A percentile compares a stretch with the other conserved stretches of the same genome.
These are phyloP conservation scores for Mylabris sibirica DNA, from an alignment of 2,888 invertebrate species.

Conservation along the genomic window DNA sequence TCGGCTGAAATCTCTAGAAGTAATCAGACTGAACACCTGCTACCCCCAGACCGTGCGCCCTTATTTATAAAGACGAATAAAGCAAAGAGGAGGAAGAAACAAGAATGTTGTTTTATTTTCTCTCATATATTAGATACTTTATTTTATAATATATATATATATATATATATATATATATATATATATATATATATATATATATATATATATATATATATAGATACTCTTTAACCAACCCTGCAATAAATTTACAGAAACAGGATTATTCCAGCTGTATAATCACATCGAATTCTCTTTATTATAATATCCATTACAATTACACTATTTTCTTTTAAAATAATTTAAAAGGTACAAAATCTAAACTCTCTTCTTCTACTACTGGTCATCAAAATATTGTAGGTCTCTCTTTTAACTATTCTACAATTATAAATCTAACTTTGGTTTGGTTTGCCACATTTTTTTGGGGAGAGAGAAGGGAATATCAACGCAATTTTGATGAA, in stretches of 20 bases:
- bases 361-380: constrained; percentile 45
- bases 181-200: not conserved
- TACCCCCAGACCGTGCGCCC: not conserved
- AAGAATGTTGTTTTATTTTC: not conserved
- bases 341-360: constrained; percentile 58
- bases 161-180: constrained; percentile 24
- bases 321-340: constrained; percentile 32
- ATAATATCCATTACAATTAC: constrained; percentile 39
- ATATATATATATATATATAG: constrained; percentile 14
- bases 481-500: not conserved
- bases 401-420: constrained; percentile 37
- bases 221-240: constrained; percentile 38
- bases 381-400: constrained; percentile 58
- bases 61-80: not conserved
- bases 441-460: constrained; percentile 19
- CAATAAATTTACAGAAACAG: constrained; percentile 44
- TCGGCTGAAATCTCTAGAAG: not conserved
- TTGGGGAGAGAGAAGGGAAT: not conserved
- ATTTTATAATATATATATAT: constrained; percentile 23
- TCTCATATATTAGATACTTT: constrained; percentile 36
- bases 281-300: constrained; percentile 34
- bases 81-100: not conserved
- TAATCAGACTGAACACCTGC: not conserved
- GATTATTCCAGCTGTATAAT: constrained; percentile 28
- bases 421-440: constrained; percentile 37